Evolutionary conservation across 2,888 invertebrate species (phyloP), one percentile per base, ranked within the genome.

Genomic region (Sphaerophoria taeniata): DNA sequence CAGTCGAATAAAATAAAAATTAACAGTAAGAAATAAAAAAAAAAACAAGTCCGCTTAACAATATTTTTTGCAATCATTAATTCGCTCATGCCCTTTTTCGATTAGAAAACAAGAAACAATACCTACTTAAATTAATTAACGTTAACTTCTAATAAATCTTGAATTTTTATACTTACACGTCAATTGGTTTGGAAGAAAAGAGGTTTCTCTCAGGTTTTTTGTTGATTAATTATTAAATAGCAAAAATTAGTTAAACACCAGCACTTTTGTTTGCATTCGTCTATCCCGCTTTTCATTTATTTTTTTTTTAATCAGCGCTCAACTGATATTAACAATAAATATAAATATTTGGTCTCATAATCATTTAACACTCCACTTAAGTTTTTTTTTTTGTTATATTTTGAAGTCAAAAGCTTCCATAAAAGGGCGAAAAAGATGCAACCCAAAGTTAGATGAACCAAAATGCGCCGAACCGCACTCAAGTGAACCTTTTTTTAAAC

Each of bases 381-480:
- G 12, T 43, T 72, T 45, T 63, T 3, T 16, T 45, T 45, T 65
- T 39, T 60, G 58, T 58, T 33, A 51, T 65, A 11, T 73, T 69
- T 12, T 65, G n/a, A 65, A 55, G 39, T 9, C 6, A 33, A 55
- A 16, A 49, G 7, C 3, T 39, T 16, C 39, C 14, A 51, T 12
- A 53, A 51, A 55, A 24, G 47, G 39, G 9, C 24, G 5, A 56
- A 60, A 58, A 75, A 61, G 0, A 45, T 49, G 53, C 61, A 72
- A 69, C n/a, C 60, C 43, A 33, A 56, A 9, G 12, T 34, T 4
- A 16, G 0, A 55, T 56, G 67, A 11, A 16, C 33, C 39, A 49
- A 71, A 51, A 81, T 81, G 80, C 81, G 85, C 47, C 81, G 85
- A 85, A 73, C 85, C 85, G 75, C 76, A 81, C 85, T 85, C 73